These are phyloP conservation scores for Drosophila sproati DNA, from an alignment of 1,140 invertebrate genomes.

Conservation along the genomic window DNA sequence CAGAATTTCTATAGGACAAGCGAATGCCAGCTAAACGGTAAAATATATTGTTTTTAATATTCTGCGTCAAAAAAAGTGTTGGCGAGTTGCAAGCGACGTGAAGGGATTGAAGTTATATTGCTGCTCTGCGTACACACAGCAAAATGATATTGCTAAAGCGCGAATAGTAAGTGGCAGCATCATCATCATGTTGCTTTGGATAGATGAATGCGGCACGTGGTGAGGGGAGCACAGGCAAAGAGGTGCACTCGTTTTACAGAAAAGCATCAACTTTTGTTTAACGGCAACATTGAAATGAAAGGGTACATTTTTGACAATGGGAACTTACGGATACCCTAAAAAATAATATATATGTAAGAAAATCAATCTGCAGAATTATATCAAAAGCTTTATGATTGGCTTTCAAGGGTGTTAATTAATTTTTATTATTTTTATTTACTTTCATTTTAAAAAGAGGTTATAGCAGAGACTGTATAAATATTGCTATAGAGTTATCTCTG, in stretches of 20 bases:
- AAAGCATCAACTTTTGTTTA: slow-evolving; percentile 38
- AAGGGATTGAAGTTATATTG: slow-evolving; percentile 18
- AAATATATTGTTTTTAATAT: slow-evolving; percentile 76
- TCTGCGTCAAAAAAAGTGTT: not conserved
- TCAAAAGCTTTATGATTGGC: too few relatives aligned
- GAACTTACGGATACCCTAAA: slow-evolving; percentile 7
- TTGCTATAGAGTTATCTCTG: too few relatives aligned
- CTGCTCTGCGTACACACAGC: slow-evolving; percentile 15
- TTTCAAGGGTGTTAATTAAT: too few relatives aligned
- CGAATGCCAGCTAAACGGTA: slow-evolving; percentile 30
- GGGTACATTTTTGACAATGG: not conserved
- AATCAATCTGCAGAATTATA: not conserved
- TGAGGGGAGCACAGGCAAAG: slow-evolving; percentile 26
- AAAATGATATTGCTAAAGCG: slow-evolving; percentile 69
- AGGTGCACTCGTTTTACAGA: slow-evolving; percentile 21
- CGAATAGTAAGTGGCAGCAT: slow-evolving; percentile 74
- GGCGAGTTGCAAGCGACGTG: not conserved
- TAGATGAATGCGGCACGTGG: not conserved
- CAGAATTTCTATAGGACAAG: not conserved
- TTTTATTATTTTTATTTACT: too few relatives aligned
- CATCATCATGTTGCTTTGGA: slow-evolving; percentile 52
- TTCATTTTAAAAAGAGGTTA: too few relatives aligned
- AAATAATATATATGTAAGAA: not conserved
- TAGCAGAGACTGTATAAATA: too few relatives aligned
- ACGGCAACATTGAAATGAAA: slow-evolving; percentile 38